Evolutionary conservation across 2,113 vertebrate species (phyloP), one percentile per base, ranked within the genome.

Genomic region (Stegostoma tigrinum): DNA sequence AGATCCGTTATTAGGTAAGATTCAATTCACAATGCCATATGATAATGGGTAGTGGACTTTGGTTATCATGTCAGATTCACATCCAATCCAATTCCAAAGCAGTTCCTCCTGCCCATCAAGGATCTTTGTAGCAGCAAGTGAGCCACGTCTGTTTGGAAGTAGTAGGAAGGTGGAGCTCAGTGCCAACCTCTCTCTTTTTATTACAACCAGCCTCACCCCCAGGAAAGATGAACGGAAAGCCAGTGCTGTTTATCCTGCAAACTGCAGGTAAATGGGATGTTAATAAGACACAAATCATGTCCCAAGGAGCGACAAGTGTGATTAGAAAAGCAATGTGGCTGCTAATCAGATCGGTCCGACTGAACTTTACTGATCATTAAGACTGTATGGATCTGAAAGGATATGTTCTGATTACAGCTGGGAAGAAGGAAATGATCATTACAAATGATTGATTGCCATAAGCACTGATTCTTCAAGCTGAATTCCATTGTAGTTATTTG

Each of bases 1-100:
- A 95, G 94, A 95, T 75, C 94, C 94, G 15, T 75, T 95, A 72
- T 42, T 95, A 72, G 94, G 94, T 95, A 95, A 95, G 94, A 19
- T 27, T 34, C 27, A 2, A 2, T 75, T 95, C 45, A 34, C 45
- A 70, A 21, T 42, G 19, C 61, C 66, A 42, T 19, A 66, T 23
- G 0, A n/a, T 38, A 21, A 66, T 3, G 61, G 34, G 10, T 2
- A 3, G 61, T 66, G 61, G 89, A 55, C 10, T 75, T 75, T 75
- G 70, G 70, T 61, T 61, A 61, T 10, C 55, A 61, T 61, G 87
- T 64, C 55, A 21, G 89, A 90, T 55, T 64, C 30, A 67, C 55
- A 38, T 67, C 23, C 61, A 42, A 64, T 21, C 61, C 3, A 15
- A 64, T 21, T 91, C 34, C 30, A 34, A 64, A 8, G 34, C 3